Base-by-base conservation (phyloP, 2,888 invertebrate species). In the Arrhopalites spinosus region DNA sequence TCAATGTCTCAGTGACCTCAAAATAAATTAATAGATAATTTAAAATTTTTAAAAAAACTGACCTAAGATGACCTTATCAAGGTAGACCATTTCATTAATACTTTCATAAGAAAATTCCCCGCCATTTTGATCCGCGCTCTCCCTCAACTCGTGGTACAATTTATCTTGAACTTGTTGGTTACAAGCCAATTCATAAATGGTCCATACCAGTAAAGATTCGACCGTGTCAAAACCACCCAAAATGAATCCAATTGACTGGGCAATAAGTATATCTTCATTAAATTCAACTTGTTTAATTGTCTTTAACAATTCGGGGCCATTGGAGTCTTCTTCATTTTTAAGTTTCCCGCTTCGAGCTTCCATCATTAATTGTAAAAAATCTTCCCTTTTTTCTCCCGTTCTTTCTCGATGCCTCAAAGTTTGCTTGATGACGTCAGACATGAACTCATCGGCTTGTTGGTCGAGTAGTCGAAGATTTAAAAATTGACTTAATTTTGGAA, bases 161-260 rank as follows among this genome's bases (percentile, higher is more conserved):
- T 59, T 59, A 23, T 75, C 75, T 25, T 75, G 75, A 11, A 76
- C 59, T 1, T 76, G 43, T 17, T 30, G 72, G 66, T 76, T 71
- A 3, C 69, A 27, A n/a, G 75, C 75, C 2, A 75, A 17, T 36
- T 75, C 75, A 27, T 75, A 75, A 7, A 27, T 23, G 1, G 47
- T 53, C 15, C 59, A 61, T 0, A 47, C 61, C n/a, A 75, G 27
- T 8, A 43, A 23, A 59, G 43, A 43, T 29, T 70, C 70, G 17
- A 27, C 56, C n/a, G 70, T 70, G 15, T 70, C 70, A 27, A 70
- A 70, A 2, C 71, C 71, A 17, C 71, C 71, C 8, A 71, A 17
- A 5, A 71, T 71, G 36, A 71, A 71, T 2, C 56, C 8, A 20
- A 59, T 17, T 23, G 59, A 20, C 56, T 71, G 56, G 23, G 71